A percentile compares a stretch with the other conserved stretches of the same genome.
These are phyloP conservation scores for Mnemiopsis leidyi DNA, from an alignment of 37 sponge, comb jelly and placozoan species.

Conservation along the genomic window DNA sequence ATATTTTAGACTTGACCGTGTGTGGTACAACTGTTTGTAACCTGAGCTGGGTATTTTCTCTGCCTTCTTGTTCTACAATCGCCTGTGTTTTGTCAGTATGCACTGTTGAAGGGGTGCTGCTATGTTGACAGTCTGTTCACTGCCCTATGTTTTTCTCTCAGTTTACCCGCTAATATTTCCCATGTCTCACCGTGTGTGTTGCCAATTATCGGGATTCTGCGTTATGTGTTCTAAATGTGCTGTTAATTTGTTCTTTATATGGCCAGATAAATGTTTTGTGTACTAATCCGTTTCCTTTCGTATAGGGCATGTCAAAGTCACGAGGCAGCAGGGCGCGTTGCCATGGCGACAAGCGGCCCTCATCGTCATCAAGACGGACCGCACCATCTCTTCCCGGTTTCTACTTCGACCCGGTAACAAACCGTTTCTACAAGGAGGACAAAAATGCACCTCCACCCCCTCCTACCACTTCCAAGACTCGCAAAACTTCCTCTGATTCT, in stretches of 20 bases:
- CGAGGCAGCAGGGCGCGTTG: background rate
- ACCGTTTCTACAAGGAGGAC: background rate
- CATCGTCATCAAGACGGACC: background rate
- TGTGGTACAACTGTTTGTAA: too few relatives aligned
- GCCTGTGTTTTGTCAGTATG: background rate
- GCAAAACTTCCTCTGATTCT: background rate
- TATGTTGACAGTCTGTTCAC: background rate
- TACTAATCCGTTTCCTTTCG: background rate
- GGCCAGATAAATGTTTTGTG: too few relatives aligned
- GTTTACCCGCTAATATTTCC: background rate
- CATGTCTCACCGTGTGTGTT: too few relatives aligned
- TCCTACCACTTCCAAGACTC: background rate
- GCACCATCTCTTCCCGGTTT: background rate
- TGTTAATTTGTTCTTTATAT: too few relatives aligned
- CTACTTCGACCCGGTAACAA: background rate
- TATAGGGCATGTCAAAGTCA: background rate
- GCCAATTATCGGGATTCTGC: background rate
- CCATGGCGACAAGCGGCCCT: background rate
- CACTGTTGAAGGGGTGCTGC: background rate
- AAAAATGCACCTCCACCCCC: background rate
- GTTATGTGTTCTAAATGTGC: too few relatives aligned
- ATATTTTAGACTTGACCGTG: too few relatives aligned
- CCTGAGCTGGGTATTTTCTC: background rate
- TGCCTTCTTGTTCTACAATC: too few relatives aligned
- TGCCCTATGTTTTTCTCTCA: background rate